A percentile compares a stretch with the other conserved stretches of the same genome.
Conservation (phyloP, 2,113 vertebrate genomes). For the Gasterosteus nipponicus region DNA sequence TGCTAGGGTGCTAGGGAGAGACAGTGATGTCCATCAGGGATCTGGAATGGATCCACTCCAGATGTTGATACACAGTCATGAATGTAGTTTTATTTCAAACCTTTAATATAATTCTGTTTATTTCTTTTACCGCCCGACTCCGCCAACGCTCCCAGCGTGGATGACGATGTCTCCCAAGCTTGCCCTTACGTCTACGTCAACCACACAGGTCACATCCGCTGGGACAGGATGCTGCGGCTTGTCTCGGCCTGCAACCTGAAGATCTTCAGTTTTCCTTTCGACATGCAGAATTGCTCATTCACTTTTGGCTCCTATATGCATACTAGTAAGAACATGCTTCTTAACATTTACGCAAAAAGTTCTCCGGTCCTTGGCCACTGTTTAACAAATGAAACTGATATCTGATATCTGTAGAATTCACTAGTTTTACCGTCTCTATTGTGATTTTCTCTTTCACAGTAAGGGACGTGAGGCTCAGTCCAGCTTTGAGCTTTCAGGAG, state of each 20-base stretch:
- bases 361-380: background rate
- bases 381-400: background rate
- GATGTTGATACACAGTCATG: background rate
- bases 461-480: conserved; percentile 79
- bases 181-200: conserved; percentile 84
- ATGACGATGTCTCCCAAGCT: conserved; percentile 81
- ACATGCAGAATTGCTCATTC: conserved; percentile 85
- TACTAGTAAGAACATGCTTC: conserved; percentile 73
- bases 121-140: background rate
- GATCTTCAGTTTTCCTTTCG: conserved; percentile 88
- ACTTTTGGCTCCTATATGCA: conserved; percentile 88
- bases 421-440: background rate
- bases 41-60: background rate
- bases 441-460: conserved; percentile 56
- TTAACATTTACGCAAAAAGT: background rate
- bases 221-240: conserved; percentile 81
- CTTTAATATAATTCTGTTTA: background rate
- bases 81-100: background rate
- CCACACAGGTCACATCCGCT: conserved; percentile 83
- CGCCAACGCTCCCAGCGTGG: conserved; percentile 69
- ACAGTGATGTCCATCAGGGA: background rate
- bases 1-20: background rate
- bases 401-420: background rate
- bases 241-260: conserved; percentile 86
- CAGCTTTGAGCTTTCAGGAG: conserved; percentile 81